Conservation (phyloP, 2,113 vertebrate genomes). For the Axis porcinus region DNA sequence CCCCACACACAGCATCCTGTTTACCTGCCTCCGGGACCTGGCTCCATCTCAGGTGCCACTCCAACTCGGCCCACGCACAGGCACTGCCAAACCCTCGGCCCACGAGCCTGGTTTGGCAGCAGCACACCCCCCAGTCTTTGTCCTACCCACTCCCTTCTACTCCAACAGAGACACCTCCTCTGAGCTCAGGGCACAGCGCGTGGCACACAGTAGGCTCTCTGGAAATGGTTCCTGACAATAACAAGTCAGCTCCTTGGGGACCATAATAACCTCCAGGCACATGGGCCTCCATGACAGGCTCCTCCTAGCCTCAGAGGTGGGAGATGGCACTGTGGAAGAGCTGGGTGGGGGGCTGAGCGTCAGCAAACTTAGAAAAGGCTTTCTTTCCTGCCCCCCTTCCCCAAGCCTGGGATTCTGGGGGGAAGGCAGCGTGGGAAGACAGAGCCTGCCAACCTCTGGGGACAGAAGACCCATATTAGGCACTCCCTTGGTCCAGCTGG, state of each 20-base stretch:
- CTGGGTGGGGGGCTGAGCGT: neutral
- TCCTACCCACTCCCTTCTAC: neutral
- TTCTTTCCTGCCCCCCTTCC: neutral
- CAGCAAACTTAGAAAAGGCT: neutral
- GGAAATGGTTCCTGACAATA: neutral
- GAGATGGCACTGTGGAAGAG: neutral
- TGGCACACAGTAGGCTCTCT: neutral
- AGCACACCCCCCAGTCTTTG: neutral
- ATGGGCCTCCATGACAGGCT: neutral
- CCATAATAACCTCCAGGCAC: neutral
- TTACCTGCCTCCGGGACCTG: constrained; percentile 64
- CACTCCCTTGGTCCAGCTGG: constrained; percentile 14
- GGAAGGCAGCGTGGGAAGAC: neutral
- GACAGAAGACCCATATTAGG: constrained; percentile 52
- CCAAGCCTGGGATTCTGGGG: neutral
- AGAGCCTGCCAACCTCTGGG: neutral
- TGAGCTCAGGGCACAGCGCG: neutral
- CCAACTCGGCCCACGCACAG: neutral
- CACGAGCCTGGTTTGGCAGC: constrained; percentile 13
- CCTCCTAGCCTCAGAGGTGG: neutral
- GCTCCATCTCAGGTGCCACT: constrained; percentile 54
- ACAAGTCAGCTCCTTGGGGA: neutral
- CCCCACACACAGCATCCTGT: constrained; percentile 54
- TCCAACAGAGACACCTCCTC: neutral
- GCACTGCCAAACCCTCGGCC: constrained; percentile 49